phyloP scores from a whole-genome alignment of 2,113 vertebrate genomes.

The Pundamilia nyererei region DNA sequence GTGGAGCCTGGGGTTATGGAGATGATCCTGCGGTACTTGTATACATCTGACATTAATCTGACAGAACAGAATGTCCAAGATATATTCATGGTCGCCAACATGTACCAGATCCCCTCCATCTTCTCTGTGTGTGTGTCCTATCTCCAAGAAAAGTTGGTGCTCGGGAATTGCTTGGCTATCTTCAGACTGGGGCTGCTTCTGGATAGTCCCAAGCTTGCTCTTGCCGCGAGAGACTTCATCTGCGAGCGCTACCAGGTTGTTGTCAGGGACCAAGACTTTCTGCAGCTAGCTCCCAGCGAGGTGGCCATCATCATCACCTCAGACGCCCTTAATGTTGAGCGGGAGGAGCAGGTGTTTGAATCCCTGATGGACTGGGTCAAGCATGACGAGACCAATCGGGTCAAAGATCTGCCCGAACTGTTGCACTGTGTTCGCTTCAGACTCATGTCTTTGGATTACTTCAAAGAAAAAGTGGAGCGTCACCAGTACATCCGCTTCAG shows the following conservation, averaged over 20 bases:
- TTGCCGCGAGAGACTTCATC: slow-evolving; percentile 83
- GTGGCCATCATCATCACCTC: slow-evolving; percentile 84
- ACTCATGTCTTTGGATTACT: slow-evolving; percentile 81
- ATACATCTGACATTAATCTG: slow-evolving; percentile 87
- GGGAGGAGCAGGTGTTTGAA: slow-evolving; percentile 87
- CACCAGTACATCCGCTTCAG: slow-evolving; percentile 75
- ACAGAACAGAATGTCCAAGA: slow-evolving; percentile 90
- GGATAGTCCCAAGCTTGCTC: slow-evolving; percentile 81
- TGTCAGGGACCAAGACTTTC: slow-evolving; percentile 83
- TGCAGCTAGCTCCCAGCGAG: slow-evolving; percentile 80
- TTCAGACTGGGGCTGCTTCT: slow-evolving; percentile 86
- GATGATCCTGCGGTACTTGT: slow-evolving; percentile 87
- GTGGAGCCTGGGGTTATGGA: slow-evolving; percentile 82
- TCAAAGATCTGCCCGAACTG: slow-evolving; percentile 79
- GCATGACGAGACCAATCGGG: slow-evolving; percentile 69
- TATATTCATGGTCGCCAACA: slow-evolving; percentile 86
- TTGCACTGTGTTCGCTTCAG: slow-evolving; percentile 90
- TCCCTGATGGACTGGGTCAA: slow-evolving; percentile 86
- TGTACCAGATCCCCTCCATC: slow-evolving; percentile 94
- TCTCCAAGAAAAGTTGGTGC: slow-evolving; percentile 84
- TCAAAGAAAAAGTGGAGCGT: slow-evolving; percentile 82
- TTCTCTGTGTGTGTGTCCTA: slow-evolving; percentile 92
- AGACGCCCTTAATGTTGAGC: slow-evolving; percentile 82
- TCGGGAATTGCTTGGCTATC: slow-evolving; percentile 89
- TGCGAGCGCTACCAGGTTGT: slow-evolving; percentile 81